Evolutionary conservation across 2,113 vertebrate genomes (phyloP), one percentile per base, ranked within the genome.

Genomic region (Nesoenas mayeri): DNA sequence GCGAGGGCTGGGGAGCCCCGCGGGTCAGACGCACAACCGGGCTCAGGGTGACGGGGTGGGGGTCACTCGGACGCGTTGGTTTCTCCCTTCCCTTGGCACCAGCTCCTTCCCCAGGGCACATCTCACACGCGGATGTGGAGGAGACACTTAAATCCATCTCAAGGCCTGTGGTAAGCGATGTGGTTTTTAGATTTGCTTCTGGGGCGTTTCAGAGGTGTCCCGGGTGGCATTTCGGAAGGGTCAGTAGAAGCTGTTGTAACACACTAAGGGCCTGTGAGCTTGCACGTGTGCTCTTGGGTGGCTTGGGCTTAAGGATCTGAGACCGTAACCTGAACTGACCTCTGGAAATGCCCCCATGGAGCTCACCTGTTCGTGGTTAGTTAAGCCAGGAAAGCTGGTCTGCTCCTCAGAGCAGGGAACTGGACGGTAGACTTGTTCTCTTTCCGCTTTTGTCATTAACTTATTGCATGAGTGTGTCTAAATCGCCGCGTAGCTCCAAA

Each of bases 121-220:
- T 14, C 64, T 80, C 24, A 1, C 2, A 31, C 17, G 2, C 11
- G 20, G 5, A 36, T 3, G 18, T 11, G 7, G 71, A 88, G 79
- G 51, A 73, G 69, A 16, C 3, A 0, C 14, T 32, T 11, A 54
- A 10, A 12, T 24, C 40, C 58, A 0, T 8, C 0, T 6, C 6
- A 5, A 12, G 61, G 29, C 25, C 15, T 2, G 0, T 2, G 61
- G 36, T 62, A 7, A 81, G 80, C 3, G 26, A 28, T 20, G 6
- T 1, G 10, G 20, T 3, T 22, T 78, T 29, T 16, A 12, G 32
- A 20, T 18, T 19, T 20, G 36, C 29, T 54, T 5, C 36, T 12
- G 8, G 21, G 38, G 17, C 2, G 5, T 51, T 60, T n/a, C 61
- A 62, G 4, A 32, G 53, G 20, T 16, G 42, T 25, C 56, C 24